Conservation (phyloP, 2,888 invertebrate genomes). For the Pandemis corylana region DNA sequence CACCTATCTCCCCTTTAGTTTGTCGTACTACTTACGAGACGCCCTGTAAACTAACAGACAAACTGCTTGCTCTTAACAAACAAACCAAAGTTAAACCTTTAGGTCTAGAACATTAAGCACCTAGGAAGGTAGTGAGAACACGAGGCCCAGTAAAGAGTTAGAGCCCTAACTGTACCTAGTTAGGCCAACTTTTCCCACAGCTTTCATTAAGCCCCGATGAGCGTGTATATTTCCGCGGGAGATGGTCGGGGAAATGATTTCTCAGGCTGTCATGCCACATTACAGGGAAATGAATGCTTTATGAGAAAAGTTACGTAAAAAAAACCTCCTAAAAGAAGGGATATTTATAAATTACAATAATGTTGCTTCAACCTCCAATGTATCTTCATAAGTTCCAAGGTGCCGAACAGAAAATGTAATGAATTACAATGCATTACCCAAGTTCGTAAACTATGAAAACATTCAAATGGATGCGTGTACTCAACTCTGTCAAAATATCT, state of each 20-base stretch:
- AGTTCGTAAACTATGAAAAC: too few species aligned
- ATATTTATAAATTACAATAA: too few species aligned
- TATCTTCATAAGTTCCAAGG: too few species aligned
- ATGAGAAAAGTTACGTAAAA: not conserved
- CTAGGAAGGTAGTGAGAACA: conserved; percentile 17
- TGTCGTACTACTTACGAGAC: too few species aligned
- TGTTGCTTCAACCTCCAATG: too few species aligned
- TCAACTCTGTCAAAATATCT: too few species aligned
- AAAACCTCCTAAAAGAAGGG: too few species aligned
- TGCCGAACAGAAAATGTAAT: too few species aligned
- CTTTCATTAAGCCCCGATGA: conserved; percentile 67
- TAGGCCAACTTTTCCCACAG: conserved; percentile 48
- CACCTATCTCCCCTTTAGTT: too few species aligned
- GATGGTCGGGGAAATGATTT: conserved; percentile 66
- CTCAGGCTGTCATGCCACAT: conserved; percentile 7
- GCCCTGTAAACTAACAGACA: too few species aligned
- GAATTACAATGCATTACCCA: too few species aligned
- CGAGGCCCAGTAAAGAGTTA: conserved; percentile 28
- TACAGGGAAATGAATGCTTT: not conserved
- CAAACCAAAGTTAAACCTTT: not conserved
- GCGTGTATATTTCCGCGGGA: conserved; percentile 69
- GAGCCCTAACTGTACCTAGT: conserved; percentile 31
- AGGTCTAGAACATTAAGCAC: not conserved
- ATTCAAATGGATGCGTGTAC: too few species aligned
- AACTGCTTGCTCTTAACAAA: not conserved